Conservation (phyloP, 2,113 vertebrate species). For the Regulus satrapa region DNA sequence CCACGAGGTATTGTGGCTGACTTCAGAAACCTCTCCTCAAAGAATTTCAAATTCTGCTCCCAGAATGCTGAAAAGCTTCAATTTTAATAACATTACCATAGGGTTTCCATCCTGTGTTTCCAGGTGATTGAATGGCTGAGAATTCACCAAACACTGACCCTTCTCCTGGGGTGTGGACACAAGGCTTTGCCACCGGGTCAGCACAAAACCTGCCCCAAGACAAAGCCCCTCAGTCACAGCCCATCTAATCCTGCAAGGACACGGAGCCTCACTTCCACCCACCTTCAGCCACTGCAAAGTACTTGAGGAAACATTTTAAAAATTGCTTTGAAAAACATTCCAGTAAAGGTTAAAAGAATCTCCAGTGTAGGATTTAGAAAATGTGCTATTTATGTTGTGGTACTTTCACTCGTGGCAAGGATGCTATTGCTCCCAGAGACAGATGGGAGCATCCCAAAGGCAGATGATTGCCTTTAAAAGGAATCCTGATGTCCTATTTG, state of each 20-base stretch:
- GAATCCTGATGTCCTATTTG: background rate
- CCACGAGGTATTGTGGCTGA: background rate
- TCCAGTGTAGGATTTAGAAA: background rate
- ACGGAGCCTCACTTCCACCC: too few species aligned
- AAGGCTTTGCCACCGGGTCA: background rate
- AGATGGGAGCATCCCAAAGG: background rate
- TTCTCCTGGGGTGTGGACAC: background rate
- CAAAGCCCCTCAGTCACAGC: background rate
- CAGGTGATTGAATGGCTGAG: background rate
- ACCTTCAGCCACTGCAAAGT: background rate
- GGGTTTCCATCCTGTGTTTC: background rate
- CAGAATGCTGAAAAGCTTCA: background rate
- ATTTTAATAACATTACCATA: background rate
- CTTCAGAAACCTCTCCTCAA: background rate
- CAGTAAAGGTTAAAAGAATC: background rate
- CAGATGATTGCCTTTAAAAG: background rate
- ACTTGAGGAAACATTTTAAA: background rate
- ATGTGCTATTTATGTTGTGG: rapidly evolving
- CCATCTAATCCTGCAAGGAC: background rate
- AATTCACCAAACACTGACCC: background rate
- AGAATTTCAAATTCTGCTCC: background rate
- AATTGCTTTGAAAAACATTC: background rate
- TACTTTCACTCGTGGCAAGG: background rate
- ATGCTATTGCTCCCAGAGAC: background rate
- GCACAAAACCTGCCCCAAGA: background rate